phyloP scores from a whole-genome alignment of 2,113 vertebrate species.

The Anolis sagrei region DNA sequence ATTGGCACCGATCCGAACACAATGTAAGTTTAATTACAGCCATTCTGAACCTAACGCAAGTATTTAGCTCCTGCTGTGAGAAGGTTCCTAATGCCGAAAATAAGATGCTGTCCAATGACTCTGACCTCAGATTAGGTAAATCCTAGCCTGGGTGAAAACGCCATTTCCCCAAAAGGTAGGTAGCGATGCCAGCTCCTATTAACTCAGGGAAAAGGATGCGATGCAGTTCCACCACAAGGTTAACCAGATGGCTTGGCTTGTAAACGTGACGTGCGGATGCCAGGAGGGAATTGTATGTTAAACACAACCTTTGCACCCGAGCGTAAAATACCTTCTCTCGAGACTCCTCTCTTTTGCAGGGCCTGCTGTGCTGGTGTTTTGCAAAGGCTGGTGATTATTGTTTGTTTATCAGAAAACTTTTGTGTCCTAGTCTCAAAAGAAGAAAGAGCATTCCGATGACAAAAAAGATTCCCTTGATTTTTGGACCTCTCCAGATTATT shows the following conservation, averaged over 20 bases:
- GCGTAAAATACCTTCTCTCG: constrained; percentile 42
- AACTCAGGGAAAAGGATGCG: constrained; percentile 63
- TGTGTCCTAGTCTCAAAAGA: constrained; percentile 11
- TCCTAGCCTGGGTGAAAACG: constrained; percentile 57
- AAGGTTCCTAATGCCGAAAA: constrained; percentile 74
- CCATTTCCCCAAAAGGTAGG: constrained; percentile 58
- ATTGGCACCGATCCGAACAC: constrained; percentile 76
- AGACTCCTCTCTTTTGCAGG: constrained; percentile 18
- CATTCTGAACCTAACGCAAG: constrained; percentile 71
- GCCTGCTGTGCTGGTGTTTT: constrained; percentile 14
- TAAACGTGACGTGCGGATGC: neutral
- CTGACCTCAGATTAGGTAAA: constrained; percentile 76
- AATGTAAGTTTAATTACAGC: constrained; percentile 79
- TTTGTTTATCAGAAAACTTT: constrained; percentile 25
- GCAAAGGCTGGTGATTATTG: constrained; percentile 1
- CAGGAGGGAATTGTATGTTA: constrained; percentile 48
- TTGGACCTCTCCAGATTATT: neutral
- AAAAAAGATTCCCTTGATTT: constrained; percentile 27
- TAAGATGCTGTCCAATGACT: constrained; percentile 54
- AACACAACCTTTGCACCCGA: constrained; percentile 49
- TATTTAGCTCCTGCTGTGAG: constrained; percentile 69
- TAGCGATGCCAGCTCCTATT: constrained; percentile 52
- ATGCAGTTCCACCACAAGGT: constrained; percentile 54
- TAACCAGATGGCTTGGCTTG: constrained; percentile 55
- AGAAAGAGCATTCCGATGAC: constrained; percentile 25